Evolutionary conservation across 2,888 invertebrate genomes (phyloP).

Genomic region (Melanargia galathea): DNA sequence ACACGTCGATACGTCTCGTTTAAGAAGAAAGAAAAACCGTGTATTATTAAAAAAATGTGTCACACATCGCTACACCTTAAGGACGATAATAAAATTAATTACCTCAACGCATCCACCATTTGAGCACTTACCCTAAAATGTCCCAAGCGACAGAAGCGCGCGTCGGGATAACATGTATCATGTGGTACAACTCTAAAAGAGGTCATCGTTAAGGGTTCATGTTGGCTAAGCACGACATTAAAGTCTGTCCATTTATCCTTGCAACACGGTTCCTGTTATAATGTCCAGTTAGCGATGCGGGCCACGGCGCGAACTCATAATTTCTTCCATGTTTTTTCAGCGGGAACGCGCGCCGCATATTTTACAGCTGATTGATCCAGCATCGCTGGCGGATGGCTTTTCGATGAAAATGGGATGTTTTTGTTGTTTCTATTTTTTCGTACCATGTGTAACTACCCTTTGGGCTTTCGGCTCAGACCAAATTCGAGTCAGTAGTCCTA

Average conservation of each 20-base stretch:
- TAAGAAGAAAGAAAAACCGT: too few species aligned
- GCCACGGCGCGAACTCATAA: constrained; percentile 42
- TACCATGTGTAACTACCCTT: neutral
- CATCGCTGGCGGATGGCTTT: constrained; percentile 28
- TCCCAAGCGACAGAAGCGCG: too few species aligned
- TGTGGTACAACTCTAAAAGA: too few species aligned
- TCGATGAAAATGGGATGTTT: constrained; percentile 30
- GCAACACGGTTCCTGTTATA: constrained; percentile 1
- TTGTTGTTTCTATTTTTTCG: constrained; percentile 26
- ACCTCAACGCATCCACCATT: too few species aligned
- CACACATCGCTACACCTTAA: too few species aligned
- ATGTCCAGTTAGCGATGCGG: constrained; percentile 30
- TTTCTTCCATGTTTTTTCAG: constrained; percentile 50
- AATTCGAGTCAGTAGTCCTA: too few species aligned
- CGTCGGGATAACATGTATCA: too few species aligned
- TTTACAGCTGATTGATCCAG: constrained; percentile 45
- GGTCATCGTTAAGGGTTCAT: neutral
- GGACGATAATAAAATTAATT: too few species aligned
- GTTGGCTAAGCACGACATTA: neutral
- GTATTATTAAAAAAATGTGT: too few species aligned
- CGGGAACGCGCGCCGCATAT: constrained; percentile 50
- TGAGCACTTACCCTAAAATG: too few species aligned
- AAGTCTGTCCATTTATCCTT: neutral
- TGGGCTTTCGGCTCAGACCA: neutral
- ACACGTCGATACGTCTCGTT: too few species aligned